A percentile compares a stretch with the other conserved stretches of the same genome.
These are phyloP conservation scores for Philhelius pedissequus DNA, from an alignment of 2,888 invertebrate genomes.

Conservation along the genomic window DNA sequence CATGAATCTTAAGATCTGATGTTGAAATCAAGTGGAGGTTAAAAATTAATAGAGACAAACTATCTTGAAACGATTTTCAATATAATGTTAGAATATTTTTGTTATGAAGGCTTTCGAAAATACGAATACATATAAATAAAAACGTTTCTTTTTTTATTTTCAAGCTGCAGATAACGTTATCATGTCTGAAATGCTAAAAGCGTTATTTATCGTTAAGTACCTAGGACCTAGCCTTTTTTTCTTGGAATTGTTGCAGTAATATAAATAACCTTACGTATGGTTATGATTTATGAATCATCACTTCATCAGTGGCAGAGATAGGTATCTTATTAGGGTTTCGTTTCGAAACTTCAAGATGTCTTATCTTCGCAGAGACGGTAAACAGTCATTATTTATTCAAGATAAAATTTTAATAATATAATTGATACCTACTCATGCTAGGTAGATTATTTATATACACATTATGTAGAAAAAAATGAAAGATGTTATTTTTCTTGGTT, in stretches of 20 bases:
- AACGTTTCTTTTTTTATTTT: neutral
- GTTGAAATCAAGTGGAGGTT: too few relatives aligned
- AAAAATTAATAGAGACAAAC: too few relatives aligned
- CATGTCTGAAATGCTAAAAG: neutral
- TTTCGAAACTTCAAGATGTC: slow-evolving; percentile 50
- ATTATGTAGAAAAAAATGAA: slow-evolving; percentile 32
- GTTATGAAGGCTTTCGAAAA: neutral
- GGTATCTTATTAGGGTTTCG: slow-evolving; percentile 20
- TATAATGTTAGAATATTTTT: too few relatives aligned
- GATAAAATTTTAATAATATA: slow-evolving; percentile 59
- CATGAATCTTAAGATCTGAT: too few relatives aligned
- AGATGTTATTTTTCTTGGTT: slow-evolving; percentile 39
- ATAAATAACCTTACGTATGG: slow-evolving; percentile 22
- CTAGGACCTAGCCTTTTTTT: neutral
- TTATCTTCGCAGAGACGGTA: slow-evolving; percentile 50
- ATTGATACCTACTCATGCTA: slow-evolving; percentile 47
- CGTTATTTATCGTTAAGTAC: neutral
- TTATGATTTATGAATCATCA: slow-evolving; percentile 59
- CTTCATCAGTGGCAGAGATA: slow-evolving; percentile 26
- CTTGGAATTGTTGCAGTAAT: slow-evolving; percentile 32
- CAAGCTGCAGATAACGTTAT: neutral
- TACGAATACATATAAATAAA: neutral
- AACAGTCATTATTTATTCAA: slow-evolving; percentile 52
- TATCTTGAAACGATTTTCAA: too few relatives aligned
- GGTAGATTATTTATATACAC: neutral